phyloP scores from a whole-genome alignment of 2,797 vertebrate genomes.

The Syngnathus rostellatus region DNA sequence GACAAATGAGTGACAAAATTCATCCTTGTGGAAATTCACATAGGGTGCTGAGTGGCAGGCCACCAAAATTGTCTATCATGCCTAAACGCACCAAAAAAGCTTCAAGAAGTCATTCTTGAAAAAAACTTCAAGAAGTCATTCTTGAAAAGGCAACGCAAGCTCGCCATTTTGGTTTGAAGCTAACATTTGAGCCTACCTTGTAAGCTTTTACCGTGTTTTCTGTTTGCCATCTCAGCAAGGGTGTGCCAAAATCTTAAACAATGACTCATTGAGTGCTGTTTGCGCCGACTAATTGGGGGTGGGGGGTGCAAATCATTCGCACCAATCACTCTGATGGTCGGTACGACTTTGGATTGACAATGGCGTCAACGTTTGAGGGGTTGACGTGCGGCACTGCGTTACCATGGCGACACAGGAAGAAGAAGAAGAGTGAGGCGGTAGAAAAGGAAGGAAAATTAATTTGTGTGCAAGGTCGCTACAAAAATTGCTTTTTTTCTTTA shows the following conservation, averaged over 20 bases:
- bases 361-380: conserved; percentile 52
- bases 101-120: not conserved
- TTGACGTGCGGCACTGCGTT: conserved; percentile 64
- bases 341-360: conserved; percentile 41
- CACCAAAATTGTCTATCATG: not conserved
- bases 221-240: not conserved
- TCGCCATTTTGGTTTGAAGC: not conserved
- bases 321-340: not conserved
- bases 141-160: not conserved
- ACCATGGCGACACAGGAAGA: conserved; percentile 64
- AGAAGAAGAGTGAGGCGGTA: conserved; percentile 33
- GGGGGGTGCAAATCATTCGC: not conserved
- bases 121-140: not conserved
- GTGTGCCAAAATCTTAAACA: not conserved
- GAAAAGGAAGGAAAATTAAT: conserved; percentile 55
- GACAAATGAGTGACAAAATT: not conserved
- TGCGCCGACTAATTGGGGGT: not conserved
- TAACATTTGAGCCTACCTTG: too few species aligned
- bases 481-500: conserved; percentile 44
- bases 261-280: not conserved
- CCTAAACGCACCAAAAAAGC: not conserved
- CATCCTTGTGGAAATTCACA: not conserved
- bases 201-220: not conserved
- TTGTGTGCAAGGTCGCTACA: conserved; percentile 55
- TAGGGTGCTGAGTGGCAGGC: not conserved